A percentile compares a stretch with the other conserved stretches of the same genome.
Conservation (phyloP, 2,888 invertebrate species). For the Chymomyza fuscimana region DNA sequence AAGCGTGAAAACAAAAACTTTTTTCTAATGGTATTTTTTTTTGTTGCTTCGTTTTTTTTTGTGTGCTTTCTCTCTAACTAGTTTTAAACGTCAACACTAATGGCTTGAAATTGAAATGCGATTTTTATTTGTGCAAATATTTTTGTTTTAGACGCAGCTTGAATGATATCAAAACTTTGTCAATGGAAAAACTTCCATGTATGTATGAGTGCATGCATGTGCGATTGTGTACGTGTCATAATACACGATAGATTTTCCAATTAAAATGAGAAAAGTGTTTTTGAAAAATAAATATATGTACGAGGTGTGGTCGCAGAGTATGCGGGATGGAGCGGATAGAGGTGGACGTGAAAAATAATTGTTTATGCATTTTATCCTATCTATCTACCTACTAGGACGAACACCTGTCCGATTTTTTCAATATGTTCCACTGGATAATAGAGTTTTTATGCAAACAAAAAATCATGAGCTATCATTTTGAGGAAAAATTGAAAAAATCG, state of each 20-base stretch:
- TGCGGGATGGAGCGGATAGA: too few species aligned
- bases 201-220: too few species aligned
- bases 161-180: not conserved
- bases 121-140: slow-evolving; percentile 61
- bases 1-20: slow-evolving; percentile 61
- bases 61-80: slow-evolving; percentile 14
- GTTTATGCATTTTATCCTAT: too few species aligned
- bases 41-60: not conserved
- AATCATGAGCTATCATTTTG: too few species aligned
- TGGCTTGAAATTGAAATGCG: slow-evolving; percentile 69
- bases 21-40: slow-evolving; percentile 8
- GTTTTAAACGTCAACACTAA: slow-evolving; percentile 68
- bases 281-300: not conserved
- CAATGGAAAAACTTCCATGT: too few species aligned
- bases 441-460: too few species aligned
- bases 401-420: too few species aligned
- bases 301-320: not conserved
- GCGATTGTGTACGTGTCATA: not conserved
- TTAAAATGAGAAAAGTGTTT: not conserved
- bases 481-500: too few species aligned
- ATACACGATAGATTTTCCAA: not conserved
- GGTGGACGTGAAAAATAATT: too few species aligned
- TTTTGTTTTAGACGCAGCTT: slow-evolving; percentile 15
- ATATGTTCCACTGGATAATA: too few species aligned
- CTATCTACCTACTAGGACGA: too few species aligned